phyloP scores from a whole-genome alignment of 2,113 vertebrate genomes.

The Bos javanicus region DNA sequence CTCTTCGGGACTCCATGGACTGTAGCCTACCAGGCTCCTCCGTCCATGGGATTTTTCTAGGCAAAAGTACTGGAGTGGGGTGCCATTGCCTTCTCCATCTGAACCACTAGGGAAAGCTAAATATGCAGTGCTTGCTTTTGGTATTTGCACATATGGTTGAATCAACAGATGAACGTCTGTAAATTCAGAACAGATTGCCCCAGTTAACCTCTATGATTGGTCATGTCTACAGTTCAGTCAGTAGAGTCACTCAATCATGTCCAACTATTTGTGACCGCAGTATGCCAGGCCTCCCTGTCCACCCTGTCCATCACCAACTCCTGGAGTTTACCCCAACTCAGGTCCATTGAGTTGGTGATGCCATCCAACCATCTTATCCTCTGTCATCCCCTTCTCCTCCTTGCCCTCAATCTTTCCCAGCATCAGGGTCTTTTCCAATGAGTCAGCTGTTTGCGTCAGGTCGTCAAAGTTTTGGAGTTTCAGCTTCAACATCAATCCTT shows the following conservation, averaged over 20 bases:
- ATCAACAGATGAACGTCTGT: not conserved
- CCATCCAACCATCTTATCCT: not conserved
- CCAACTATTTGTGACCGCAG: not conserved
- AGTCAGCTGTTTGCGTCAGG: not conserved
- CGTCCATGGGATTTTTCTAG: too few species aligned
- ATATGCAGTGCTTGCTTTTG: not conserved
- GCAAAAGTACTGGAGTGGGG: too few species aligned
- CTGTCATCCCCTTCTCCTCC: not conserved
- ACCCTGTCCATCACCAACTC: not conserved
- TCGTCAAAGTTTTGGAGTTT: not conserved
- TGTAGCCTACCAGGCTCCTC: too few species aligned
- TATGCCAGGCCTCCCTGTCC: accelerated
- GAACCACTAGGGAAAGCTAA: not conserved
- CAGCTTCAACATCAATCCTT: not conserved
- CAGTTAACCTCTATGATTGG: not conserved
- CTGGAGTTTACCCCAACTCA: not conserved
- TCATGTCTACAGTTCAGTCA: not conserved
- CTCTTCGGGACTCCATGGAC: too few species aligned
- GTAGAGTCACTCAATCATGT: not conserved
- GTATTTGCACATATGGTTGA: not conserved
- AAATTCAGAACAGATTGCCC: not conserved
- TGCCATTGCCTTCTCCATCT: not conserved
- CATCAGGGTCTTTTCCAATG: not conserved
- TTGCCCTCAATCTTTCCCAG: not conserved
- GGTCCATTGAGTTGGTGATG: not conserved